Base-by-base conservation (phyloP, 2,797 vertebrate genomes). In the Lacerta bilineata region DNA sequence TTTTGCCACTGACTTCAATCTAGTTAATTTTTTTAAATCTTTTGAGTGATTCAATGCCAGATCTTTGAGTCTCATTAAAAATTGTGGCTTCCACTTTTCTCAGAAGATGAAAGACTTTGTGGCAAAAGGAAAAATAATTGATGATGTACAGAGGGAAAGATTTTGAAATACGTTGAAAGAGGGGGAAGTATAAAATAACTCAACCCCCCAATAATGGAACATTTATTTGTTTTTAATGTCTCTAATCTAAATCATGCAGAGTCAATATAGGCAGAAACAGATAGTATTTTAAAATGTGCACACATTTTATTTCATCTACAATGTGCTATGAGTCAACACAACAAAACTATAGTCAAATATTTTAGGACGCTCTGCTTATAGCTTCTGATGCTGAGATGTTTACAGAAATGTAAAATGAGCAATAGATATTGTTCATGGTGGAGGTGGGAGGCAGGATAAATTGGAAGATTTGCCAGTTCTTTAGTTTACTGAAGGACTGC, bases 51-150 rank as follows among this genome's bases (percentile, higher is more conserved):
- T 66, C 0, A 2, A 39, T 85, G 83, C 79, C 59, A 77, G 61
- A 81, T 76, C 69, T 80, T 85, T 80, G 83, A 64, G 83, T 66
- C 76, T 85, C 83, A 80, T 89, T 85, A 85, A 85, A 89, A 84
- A 55, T 64, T 72, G 64, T 46, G 80, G 77, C 69, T 69, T n/a
- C 41, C 43, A 68, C 76, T 89, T 85, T 43, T 17, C 71, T 76
- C 71, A 81, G 78, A 86, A 89, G 61, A 76, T 86, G 55, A 89
- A 86, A 46, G 71, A 74, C n/a, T 66, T 55, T n/a, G 41, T 39
- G 69, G 68, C 50, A 50, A 85, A 81, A 29, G 50, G 29, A 25
- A 50, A 25, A 80, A 81, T 39, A 55, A 81, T 75, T 69, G 77
- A 76, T 39, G 78, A 85, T 77, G 83, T 81, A n/a, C 33, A 25